Conservation (phyloP, 2,888 invertebrate genomes). For the Tineola bisselliella region DNA sequence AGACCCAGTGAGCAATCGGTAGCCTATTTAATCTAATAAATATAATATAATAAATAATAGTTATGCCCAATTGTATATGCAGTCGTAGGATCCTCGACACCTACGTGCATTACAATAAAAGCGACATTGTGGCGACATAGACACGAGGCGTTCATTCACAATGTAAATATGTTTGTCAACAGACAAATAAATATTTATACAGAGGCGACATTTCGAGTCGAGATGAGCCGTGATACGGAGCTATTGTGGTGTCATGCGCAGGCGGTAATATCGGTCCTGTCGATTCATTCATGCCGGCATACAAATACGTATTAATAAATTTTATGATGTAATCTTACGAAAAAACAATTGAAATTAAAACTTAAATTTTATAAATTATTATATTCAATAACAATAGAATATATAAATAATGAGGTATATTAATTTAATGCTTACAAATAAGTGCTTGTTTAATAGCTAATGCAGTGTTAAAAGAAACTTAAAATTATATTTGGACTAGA, state of each 20-base stretch:
- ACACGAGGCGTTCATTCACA: constrained; percentile 40
- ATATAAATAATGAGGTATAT: too few relatives aligned
- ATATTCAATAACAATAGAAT: too few relatives aligned
- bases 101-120: constrained; percentile 1
- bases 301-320: background rate
- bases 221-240: background rate
- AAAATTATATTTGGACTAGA: too few relatives aligned
- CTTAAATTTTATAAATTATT: background rate
- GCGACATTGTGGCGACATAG: constrained; percentile 32
- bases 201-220: constrained; percentile 22
- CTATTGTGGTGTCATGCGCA: constrained; percentile 5
- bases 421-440: background rate
- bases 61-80: background rate
- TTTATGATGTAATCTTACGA: background rate
- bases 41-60: background rate
- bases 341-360: background rate
- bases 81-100: constrained; percentile 4
- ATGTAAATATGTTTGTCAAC: constrained; percentile 66
- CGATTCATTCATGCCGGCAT: background rate
- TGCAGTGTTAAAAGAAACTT: too few relatives aligned
- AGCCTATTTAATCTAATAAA: background rate
- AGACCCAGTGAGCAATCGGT: too few relatives aligned
- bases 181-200: constrained; percentile 62
- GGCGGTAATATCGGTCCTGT: background rate
- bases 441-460: too few relatives aligned